These are phyloP conservation scores for Phyllostomus hastatus DNA, from an alignment of 2,113 vertebrate genomes.

Conservation along the genomic window DNA sequence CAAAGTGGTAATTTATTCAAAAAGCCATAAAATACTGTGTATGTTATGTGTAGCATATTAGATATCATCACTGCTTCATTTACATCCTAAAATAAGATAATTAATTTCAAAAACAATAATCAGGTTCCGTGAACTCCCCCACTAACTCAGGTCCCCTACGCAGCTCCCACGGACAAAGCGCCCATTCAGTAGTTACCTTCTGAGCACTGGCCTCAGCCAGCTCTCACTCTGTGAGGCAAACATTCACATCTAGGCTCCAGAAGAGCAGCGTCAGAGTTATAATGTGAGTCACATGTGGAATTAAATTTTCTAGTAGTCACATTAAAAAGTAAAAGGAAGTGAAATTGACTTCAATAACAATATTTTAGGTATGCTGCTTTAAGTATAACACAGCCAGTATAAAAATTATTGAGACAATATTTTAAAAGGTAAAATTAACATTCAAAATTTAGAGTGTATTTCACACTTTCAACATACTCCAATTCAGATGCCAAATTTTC, in stretches of 20 bases:
- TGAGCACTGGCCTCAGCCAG: background rate
- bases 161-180: background rate
- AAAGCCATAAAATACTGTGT: background rate
- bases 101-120: background rate
- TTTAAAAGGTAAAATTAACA: background rate
- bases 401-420: background rate
- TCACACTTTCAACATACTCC: background rate
- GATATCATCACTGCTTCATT: background rate
- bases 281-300: background rate
- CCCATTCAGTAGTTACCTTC: background rate
- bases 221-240: background rate
- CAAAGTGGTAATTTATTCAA: background rate
- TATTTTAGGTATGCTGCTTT: background rate
- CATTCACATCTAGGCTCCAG: background rate
- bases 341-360: background rate
- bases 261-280: background rate
- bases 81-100: slow-evolving; percentile 25
- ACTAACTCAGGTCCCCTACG: background rate
- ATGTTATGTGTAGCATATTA: background rate
- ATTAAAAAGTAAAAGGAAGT: slow-evolving; percentile 17
- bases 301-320: background rate
- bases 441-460: background rate
- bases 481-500: background rate
- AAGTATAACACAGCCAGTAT: background rate
- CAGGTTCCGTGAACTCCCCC: background rate